Conservation (phyloP, 1,140 invertebrate species). For the Bradysia coprophila region DNA sequence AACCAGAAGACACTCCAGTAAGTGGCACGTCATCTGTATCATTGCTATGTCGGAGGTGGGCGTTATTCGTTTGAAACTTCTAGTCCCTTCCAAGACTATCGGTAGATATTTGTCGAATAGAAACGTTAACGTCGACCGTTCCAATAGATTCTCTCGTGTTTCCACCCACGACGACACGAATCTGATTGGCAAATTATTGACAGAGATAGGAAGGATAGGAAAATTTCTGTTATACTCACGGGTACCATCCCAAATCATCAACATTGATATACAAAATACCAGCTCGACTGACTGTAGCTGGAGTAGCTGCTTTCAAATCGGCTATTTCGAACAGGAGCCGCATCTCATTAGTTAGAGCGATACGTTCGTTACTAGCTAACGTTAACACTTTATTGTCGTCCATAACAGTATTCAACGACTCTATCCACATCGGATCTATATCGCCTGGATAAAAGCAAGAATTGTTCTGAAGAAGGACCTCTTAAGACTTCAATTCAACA, state of each 20-base stretch:
- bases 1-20: constrained; percentile 71
- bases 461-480: no score
- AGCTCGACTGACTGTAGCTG: constrained; percentile 87
- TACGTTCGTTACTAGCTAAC: constrained; percentile 82
- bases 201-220: no score
- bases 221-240: no score
- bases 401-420: constrained; percentile 77
- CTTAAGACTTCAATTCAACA: no score
- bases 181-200: no score
- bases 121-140: constrained; percentile 35
- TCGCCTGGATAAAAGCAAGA: no score
- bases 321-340: constrained; percentile 84
- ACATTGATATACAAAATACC: constrained; percentile 79
- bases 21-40: constrained; percentile 71
- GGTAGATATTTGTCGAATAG: constrained; percentile 91
- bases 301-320: constrained; percentile 75
- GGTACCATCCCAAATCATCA: constrained; percentile 82
- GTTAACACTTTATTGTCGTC: constrained; percentile 78
- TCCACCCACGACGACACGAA: constrained; percentile 86
- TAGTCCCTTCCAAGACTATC: constrained; percentile 53
- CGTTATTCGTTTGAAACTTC: constrained; percentile 78
- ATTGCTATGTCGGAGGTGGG: constrained; percentile 79
- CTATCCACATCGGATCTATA: constrained; percentile 95
- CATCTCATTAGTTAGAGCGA: constrained; percentile 79
- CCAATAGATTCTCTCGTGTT: constrained; percentile 54